Base-by-base conservation (phyloP, 2,797 vertebrate genomes). In the Darevskia mixta region DNA sequence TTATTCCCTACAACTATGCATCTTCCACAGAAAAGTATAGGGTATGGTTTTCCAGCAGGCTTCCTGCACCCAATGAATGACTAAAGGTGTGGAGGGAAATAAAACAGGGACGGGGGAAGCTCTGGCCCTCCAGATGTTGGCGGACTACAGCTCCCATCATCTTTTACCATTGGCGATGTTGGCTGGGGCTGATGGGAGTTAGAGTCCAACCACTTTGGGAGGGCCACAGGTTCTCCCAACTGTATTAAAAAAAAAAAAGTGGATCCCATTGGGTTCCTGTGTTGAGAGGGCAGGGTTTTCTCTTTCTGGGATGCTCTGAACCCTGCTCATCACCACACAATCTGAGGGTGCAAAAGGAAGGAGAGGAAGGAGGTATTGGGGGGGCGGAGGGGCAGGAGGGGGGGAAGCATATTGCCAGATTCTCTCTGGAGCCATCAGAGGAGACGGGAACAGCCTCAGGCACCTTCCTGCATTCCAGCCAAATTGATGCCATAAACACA, bases 401-500 rank as follows among this genome's bases (percentile, higher is more conserved):
- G 25, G 45, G 79, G 4, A 23, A 73, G n/a, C 27, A 38, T 73
- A 23, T 80, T 66, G 55, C 80, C 75, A 45, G 80, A 43, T 77
- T 79, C 76, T 55, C 58, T 90, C 81, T 90, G 85, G 81, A 87
- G 85, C 85, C 85, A 80, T 81, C 41, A 75, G 64, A 78, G 78
- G 82, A 85, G 87, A 73, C 38, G 38, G 55, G 76, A 73, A 84
- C 66, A 79, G 80, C 85, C 88, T 66, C 85, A 75, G 85, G 79
- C 79, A 64, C 85, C 85, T 86, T 83, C 66, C 85, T 64, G 75
- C 88, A 86, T 89, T 89, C 85, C 88, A 86, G 85, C 79, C 85
- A 82, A 86, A 82, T 71, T 78, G 88, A 89, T 89, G 79, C 84
- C 84, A 89, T 89, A 87, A 90, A 87, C 80, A 83, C 88, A 86